Base-by-base conservation (phyloP, 2,797 vertebrate species). In the Paedocypris micromegethes region DNA sequence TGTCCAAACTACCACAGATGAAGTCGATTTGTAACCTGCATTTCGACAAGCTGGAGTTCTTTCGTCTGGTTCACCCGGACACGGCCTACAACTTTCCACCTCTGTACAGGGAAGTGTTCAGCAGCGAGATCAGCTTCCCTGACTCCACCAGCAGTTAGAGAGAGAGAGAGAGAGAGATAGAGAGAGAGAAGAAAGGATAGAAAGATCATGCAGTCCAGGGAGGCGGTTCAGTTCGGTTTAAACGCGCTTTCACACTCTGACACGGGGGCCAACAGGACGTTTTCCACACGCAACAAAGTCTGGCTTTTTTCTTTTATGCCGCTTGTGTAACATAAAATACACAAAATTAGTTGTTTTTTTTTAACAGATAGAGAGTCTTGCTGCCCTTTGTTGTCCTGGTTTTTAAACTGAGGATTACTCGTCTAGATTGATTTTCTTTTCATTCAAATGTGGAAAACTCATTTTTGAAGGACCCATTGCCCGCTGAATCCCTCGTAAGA, bases 21-120 rank as follows among this genome's bases (percentile, higher is more conserved):
- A 95, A 93, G 83, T 93, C 93, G 0, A 95, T 96, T 79, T 94
- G 93, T 76, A 93, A 92, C 79, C 92, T 95, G 70, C 94, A 96
- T 78, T 82, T 92, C 63, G 93, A 94, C 74, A 95, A 96, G 84
- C 86, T 96, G 78, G 91, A 94, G 77, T 94, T 95, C 83, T 96
- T 96, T 86, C 92, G 92, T 6, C 83, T 94, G 75, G 80, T 95
- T 71, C 93, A 96, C 74, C 93, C 94, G 0, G 92, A 96, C 77
- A 95, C 91, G 0, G 92, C 91, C 68, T 88, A 89, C 86, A 91
- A 84, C 83, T 96, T 96, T 73, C 93, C 94, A 0, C 93, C 94
- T 0, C 90, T 96, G 57, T 96, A 95, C 69, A 90, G 93, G 75
- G 94, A 96, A 82, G 93, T 96, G 59, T 96, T 96, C 80, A 92